Evolutionary conservation across 2,113 vertebrate genomes (phyloP).

Genomic region (Oreochromis spilurus): DNA sequence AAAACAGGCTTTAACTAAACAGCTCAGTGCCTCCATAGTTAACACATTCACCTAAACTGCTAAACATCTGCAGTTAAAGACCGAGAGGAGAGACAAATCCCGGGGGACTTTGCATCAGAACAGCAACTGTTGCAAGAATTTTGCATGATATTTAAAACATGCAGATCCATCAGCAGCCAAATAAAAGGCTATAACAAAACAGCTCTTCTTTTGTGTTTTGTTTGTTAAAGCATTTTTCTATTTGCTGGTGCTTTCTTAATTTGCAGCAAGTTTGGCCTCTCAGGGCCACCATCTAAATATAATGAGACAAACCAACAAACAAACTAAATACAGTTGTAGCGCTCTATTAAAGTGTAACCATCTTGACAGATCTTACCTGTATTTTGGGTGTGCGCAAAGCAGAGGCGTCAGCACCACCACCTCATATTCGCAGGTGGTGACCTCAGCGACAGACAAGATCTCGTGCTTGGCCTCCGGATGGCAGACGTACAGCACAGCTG

Average conservation of each 20-base stretch:
- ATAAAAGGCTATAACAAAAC: not conserved
- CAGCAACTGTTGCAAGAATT: not conserved
- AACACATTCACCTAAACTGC: not conserved
- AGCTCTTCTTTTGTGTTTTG: not conserved
- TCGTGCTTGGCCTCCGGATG: constrained; percentile 97
- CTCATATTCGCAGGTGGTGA: constrained; percentile 96
- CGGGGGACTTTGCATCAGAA: not conserved
- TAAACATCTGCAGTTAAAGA: not conserved
- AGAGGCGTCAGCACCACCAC: constrained; percentile 95
- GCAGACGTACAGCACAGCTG: constrained; percentile 91
- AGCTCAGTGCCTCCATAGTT: not conserved
- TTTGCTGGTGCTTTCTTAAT: not conserved
- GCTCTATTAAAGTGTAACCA: not conserved
- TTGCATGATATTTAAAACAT: not conserved
- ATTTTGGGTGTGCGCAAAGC: constrained; percentile 91
- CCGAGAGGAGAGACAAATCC: not conserved
- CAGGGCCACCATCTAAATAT: not conserved
- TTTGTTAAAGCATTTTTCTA: not conserved
- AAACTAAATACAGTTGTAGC: not conserved
- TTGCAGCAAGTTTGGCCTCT: not conserved
- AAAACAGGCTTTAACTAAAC: not conserved
- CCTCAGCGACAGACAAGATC: constrained; percentile 93
- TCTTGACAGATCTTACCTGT: constrained; percentile 75
- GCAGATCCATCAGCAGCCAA: not conserved
- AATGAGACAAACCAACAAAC: not conserved